A percentile compares a stretch with the other conserved stretches of the same genome.
Evolutionary conservation across 2,797 vertebrate genomes (phyloP).

Genomic region (Ptychadena robeensis): DNA sequence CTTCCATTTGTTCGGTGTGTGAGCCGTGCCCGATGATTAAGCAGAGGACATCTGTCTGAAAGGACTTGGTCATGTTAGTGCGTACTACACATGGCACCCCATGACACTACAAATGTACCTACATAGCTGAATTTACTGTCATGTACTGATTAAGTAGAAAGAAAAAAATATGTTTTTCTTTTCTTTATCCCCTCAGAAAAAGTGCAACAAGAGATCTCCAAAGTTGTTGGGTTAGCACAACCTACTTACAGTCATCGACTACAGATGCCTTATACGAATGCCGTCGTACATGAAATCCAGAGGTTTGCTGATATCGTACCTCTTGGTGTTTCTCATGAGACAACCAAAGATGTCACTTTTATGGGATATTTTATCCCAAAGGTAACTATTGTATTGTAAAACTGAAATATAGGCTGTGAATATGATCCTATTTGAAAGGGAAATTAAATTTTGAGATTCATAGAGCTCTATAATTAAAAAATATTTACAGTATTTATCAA

Average conservation of each 20-base stretch:
- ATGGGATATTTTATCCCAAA: constrained; percentile 66
- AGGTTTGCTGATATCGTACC: constrained; percentile 58
- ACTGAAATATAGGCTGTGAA: background rate
- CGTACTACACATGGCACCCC: too few relatives aligned
- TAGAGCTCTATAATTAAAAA: background rate
- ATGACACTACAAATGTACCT: too few relatives aligned
- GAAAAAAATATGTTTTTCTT: too few relatives aligned
- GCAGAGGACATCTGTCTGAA: too few relatives aligned
- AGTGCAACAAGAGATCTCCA: constrained; percentile 62
- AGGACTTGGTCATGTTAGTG: too few relatives aligned
- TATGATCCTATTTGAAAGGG: too few relatives aligned
- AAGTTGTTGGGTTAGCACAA: constrained; percentile 57
- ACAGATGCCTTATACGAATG: constrained; percentile 65
- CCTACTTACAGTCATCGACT: constrained; percentile 55
- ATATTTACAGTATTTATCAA: too few relatives aligned
- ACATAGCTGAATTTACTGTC: too few relatives aligned
- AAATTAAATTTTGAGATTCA: background rate
- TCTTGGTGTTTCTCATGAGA: constrained; percentile 37
- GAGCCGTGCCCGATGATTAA: too few relatives aligned
- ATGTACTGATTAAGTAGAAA: too few relatives aligned
- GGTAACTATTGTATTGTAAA: constrained; percentile 30
- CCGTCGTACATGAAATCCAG: constrained; percentile 67
- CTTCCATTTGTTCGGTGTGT: too few relatives aligned
- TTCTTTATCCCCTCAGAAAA: constrained; percentile 64
- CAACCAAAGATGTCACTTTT: constrained; percentile 48